A percentile compares a stretch with the other conserved stretches of the same genome.
Conservation (phyloP, 2,113 vertebrate species). For the Pseudolaguvia tuberculata region DNA sequence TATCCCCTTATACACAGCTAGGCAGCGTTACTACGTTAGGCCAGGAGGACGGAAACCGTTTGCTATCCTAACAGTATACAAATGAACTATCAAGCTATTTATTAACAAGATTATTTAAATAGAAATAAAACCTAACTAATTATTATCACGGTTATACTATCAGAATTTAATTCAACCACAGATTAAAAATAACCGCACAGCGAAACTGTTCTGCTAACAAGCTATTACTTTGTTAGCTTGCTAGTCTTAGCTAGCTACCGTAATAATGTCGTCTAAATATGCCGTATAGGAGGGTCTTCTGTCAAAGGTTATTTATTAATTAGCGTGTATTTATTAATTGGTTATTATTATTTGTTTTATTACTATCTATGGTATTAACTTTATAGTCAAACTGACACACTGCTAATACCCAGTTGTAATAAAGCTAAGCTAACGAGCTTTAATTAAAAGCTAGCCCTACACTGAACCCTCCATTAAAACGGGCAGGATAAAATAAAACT, state of each 20-base stretch:
- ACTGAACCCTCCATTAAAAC: neutral
- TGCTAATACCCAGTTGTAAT: neutral
- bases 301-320: neutral
- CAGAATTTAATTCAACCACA: too few species aligned
- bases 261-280: constrained; percentile 5
- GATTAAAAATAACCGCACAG: too few species aligned
- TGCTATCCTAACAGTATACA: constrained; percentile 9
- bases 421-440: constrained; percentile 2
- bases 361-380: neutral
- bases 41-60: neutral
- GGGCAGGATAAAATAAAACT: neutral
- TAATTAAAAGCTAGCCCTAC: neutral
- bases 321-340: neutral
- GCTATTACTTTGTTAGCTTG: constrained; percentile 2
- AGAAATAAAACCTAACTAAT: neutral
- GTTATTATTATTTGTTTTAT: too few species aligned
- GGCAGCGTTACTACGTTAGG: neutral
- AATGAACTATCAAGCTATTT: constrained; percentile 4
- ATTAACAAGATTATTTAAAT: neutral
- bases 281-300: neutral
- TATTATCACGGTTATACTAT: too few species aligned
- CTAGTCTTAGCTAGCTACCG: neutral
- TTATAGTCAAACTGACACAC: neutral
- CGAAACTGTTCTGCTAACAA: neutral
- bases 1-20: neutral